These are phyloP conservation scores for Drosophila dunni DNA, from an alignment of 1,140 invertebrate species.

Conservation along the genomic window DNA sequence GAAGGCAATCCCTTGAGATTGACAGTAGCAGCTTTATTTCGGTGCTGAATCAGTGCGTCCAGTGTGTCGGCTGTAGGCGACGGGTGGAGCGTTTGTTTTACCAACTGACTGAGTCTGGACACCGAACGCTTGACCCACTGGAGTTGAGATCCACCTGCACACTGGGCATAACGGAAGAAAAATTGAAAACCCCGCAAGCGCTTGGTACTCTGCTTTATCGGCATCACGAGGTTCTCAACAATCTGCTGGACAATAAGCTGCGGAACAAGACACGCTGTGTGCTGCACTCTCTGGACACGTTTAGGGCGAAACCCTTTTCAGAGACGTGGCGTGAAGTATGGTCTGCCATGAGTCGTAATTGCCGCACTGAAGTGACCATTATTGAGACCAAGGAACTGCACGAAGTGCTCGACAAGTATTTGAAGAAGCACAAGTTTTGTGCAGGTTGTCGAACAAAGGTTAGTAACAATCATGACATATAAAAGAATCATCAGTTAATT, in stretches of 20 bases:
- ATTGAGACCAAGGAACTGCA: conserved; percentile 93
- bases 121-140: conserved; percentile 93
- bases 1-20: conserved; percentile 92
- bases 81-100: conserved; percentile 95
- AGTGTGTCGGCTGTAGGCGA: conserved; percentile 95
- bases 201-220: conserved; percentile 93
- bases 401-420: conserved; percentile 93
- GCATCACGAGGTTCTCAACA: conserved; percentile 91
- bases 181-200: conserved; percentile 90
- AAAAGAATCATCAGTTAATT: not conserved
- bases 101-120: conserved; percentile 91
- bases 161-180: conserved; percentile 91
- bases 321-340: conserved; percentile 93
- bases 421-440: conserved; percentile 96
- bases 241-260: conserved; percentile 92
- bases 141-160: conserved; percentile 89
- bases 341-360: conserved; percentile 93
- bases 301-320: conserved; percentile 89
- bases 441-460: conserved; percentile 96
- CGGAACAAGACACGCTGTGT: conserved; percentile 94
- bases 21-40: conserved; percentile 92
- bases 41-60: conserved; percentile 94
- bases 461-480: conserved; percentile 1
- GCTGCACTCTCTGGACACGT: conserved; percentile 94
- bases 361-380: conserved; percentile 93